phyloP scores from a whole-genome alignment of 1,140 invertebrate species.

The Anastrepha obliqua region DNA sequence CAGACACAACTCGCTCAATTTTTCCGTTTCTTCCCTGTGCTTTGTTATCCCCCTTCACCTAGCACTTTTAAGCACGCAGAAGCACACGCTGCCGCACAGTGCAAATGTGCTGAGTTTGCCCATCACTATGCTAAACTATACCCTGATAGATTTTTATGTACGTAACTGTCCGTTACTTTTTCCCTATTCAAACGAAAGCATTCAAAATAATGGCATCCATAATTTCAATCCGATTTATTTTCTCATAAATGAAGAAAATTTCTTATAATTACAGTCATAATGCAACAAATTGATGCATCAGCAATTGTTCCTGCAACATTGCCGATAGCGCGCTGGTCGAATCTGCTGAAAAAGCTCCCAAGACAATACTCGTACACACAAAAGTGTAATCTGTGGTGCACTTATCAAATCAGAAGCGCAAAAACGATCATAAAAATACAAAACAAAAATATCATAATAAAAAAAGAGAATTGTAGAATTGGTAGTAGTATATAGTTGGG shows the following conservation, averaged over 20 bases:
- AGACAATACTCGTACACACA: background rate
- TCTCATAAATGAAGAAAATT: conserved; percentile 55
- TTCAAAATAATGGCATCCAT: conserved; percentile 20
- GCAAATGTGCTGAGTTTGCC: too few species aligned
- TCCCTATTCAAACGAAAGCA: conserved; percentile 18
- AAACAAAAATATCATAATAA: background rate
- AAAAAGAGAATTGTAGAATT: too few species aligned
- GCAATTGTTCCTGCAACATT: conserved; percentile 48
- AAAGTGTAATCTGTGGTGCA: conserved; percentile 7
- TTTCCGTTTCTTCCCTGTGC: too few species aligned
- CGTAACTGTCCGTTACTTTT: too few species aligned
- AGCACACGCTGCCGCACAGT: too few species aligned
- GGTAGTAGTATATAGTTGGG: background rate
- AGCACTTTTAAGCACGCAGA: too few species aligned
- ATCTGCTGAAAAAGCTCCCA: background rate
- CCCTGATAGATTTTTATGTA: too few species aligned
- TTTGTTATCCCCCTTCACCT: too few species aligned
- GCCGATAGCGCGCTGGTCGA: background rate
- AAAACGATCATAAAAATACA: background rate
- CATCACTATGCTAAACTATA: too few species aligned
- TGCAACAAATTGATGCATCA: conserved; percentile 42
- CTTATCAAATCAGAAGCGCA: conserved; percentile 22
- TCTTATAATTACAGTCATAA: conserved; percentile 54
- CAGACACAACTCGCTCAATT: too few species aligned
- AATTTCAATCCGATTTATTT: conserved; percentile 51